Evolutionary conservation across 2,888 invertebrate genomes (phyloP).

Genomic region (Poecilus cupreus): DNA sequence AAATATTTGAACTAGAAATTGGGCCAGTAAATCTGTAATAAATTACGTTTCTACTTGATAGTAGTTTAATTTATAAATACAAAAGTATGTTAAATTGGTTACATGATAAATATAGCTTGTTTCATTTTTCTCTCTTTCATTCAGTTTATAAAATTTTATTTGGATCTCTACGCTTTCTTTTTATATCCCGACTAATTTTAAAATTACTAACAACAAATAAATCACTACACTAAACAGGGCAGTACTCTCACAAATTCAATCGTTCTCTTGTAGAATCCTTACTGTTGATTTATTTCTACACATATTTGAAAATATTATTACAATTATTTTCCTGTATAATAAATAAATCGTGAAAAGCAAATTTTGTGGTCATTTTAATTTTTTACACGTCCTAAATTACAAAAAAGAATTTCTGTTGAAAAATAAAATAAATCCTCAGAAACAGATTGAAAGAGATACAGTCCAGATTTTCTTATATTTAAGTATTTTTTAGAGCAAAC

Average conservation of each 20-base stretch:
- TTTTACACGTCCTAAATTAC: not conserved
- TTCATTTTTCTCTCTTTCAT: slow-evolving; percentile 38
- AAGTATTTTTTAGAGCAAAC: slow-evolving; percentile 39
- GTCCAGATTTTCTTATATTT: slow-evolving; percentile 19
- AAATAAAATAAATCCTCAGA: slow-evolving; percentile 15
- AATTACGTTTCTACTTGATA: not conserved
- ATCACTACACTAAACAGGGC: slow-evolving; percentile 27
- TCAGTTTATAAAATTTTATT: slow-evolving; percentile 46
- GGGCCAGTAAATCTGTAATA: not conserved
- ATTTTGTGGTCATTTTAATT: no score
- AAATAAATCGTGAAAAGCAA: no score
- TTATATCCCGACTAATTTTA: slow-evolving; percentile 45
- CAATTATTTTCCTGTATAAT: no score
- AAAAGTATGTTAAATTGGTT: not conserved
- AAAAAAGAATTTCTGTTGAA: not conserved
- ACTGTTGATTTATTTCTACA: no score
- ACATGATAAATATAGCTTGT: not conserved
- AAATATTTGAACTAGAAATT: slow-evolving; percentile 26
- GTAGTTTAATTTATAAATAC: not conserved
- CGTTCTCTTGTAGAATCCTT: no score
- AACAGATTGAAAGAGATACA: not conserved
- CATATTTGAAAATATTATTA: no score
- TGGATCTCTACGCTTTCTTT: slow-evolving; percentile 16
- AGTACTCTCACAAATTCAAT: slow-evolving; percentile 9
- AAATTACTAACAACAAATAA: slow-evolving; percentile 40